Base-by-base conservation (phyloP, 2,797 vertebrate species). In the Ctenosaura bakeri region DNA sequence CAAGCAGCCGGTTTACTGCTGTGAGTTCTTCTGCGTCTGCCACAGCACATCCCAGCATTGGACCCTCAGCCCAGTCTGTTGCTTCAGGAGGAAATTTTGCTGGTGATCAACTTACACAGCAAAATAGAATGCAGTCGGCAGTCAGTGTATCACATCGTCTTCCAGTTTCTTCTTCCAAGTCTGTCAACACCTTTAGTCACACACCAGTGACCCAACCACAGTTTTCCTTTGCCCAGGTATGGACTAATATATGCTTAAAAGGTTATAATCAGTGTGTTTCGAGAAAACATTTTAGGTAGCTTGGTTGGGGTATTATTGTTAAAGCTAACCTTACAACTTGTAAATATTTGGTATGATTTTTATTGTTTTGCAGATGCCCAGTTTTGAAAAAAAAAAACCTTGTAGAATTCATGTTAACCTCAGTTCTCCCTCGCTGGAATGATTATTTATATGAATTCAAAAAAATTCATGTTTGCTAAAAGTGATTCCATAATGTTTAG, bases 91-190 rank as follows among this genome's bases (percentile, higher is more conserved):
- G 97, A 82, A 97, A 7, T 94, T 98, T 97, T 0, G 85, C 94
- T 0, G 96, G 95, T 83, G 97, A 98, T 86, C 97, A 97, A 90
- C 94, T 97, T 81, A 38, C 91, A 0, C 97, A 96, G 90, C 95
- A 97, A 90, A 97, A 86, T 92, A 96, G 97, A 94, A 95, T 95
- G 93, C 98, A 98, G 54, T 96, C 96, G 83, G 96, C 98, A 0
- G 94, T 97, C 77, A 98, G 97, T 22, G 96, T 97, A 0, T 98
- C 98, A 0, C 98, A 99, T 97, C 98, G 98, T 97, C 97, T 98
- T 99, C 95, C 97, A 98, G 92, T 97, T 97, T 97, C 98, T 97
- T 94, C 98, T 98, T 97, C 97, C 90, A 98, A 98, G 92, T 97
- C 98, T 90, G 94, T 96, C 95, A 97, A 97, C 92, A 98, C 98